Evolutionary conservation across 2,113 vertebrate species (phyloP).

Genomic region (Gnathonemus echidnorhynchus): DNA sequence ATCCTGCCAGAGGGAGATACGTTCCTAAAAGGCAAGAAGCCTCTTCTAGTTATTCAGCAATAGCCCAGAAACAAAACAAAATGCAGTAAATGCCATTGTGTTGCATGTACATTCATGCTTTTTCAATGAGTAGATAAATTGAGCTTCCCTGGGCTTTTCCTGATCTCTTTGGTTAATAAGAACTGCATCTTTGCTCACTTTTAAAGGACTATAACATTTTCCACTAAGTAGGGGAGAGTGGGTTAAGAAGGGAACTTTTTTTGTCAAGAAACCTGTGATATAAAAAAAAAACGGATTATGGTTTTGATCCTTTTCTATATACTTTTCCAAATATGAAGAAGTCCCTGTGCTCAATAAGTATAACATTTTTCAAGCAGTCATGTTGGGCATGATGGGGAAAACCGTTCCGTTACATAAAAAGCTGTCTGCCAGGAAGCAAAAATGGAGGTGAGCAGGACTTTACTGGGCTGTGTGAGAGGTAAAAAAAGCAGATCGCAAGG

Average conservation of each 20-base stretch:
- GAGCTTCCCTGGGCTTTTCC: neutral
- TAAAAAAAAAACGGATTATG: neutral
- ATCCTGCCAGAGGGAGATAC: slow-evolving; percentile 82
- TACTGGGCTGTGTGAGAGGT: neutral
- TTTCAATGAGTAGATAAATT: neutral
- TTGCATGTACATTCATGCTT: neutral
- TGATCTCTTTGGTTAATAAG: neutral
- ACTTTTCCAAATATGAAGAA: neutral
- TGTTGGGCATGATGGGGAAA: neutral
- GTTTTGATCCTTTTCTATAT: neutral
- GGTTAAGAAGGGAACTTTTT: neutral
- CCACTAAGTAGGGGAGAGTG: neutral
- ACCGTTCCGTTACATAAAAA: neutral
- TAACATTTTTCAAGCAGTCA: neutral
- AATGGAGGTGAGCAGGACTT: neutral
- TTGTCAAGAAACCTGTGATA: neutral
- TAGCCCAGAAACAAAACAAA: neutral
- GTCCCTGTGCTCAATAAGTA: neutral
- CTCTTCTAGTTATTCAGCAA: neutral
- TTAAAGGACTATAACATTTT: neutral
- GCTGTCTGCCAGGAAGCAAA: neutral
- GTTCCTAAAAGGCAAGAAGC: slow-evolving; percentile 61
- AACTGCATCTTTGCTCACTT: neutral
- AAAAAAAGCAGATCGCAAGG: neutral
- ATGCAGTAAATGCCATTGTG: neutral